Conservation (phyloP, 2,113 vertebrate species). For the Hystrix cristata region DNA sequence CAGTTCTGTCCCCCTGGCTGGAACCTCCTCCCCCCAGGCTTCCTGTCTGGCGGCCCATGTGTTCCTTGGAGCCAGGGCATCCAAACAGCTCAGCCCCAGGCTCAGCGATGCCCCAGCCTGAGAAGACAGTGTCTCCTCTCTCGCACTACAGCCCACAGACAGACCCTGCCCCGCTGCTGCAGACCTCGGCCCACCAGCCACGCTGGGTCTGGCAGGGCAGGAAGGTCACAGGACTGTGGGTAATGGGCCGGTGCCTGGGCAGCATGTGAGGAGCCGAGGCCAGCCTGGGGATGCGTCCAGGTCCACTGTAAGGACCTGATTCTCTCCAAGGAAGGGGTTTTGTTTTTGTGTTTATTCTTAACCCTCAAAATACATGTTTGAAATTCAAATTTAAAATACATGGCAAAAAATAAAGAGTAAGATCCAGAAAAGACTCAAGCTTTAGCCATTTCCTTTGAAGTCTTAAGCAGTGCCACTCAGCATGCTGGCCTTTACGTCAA, state of each 20-base stretch:
- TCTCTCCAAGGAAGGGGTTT: not conserved
- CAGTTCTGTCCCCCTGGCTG: not conserved
- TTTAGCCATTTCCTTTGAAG: not conserved
- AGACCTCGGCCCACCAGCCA: not conserved
- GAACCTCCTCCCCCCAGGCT: fast-evolving
- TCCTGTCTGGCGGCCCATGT: not conserved
- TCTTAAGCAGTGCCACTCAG: not conserved
- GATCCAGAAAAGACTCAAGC: not conserved
- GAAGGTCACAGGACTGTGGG: too few species aligned
- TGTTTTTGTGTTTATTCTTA: not conserved
- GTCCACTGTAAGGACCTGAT: not conserved
- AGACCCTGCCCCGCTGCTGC: not conserved
- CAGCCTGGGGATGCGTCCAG: not conserved
- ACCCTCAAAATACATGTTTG: not conserved
- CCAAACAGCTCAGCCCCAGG: not conserved
- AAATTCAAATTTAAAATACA: not conserved
- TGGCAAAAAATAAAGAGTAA: not conserved
- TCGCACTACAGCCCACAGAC: not conserved
- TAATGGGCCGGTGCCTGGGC: fast-evolving
- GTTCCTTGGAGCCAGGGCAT: not conserved
- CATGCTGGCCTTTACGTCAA: not conserved
- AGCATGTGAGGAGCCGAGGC: not conserved
- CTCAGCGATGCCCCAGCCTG: not conserved
- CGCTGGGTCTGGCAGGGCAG: fast-evolving
- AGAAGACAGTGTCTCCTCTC: not conserved